Percentiles rank a stretch among this genome's conserved stretches.
Evolutionary conservation across 2,797 vertebrate species (phyloP).

Genomic region (Poecilia velifera): DNA sequence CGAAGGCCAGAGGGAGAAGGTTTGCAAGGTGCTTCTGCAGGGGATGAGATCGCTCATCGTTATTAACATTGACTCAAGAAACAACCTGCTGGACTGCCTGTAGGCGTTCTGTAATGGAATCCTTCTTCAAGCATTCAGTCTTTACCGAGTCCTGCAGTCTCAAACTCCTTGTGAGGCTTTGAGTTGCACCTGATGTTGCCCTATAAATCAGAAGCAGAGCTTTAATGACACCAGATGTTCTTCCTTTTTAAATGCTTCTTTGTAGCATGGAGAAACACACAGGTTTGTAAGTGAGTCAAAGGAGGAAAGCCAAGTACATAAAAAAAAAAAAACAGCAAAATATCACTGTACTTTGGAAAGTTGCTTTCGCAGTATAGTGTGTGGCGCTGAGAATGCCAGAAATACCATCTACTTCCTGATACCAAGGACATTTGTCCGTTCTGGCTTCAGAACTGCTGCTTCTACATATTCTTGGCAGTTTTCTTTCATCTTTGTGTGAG

Average conservation of each 20-base stretch:
- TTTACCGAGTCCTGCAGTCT: background rate
- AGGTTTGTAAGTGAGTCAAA: background rate
- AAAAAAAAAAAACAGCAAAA: background rate
- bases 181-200: background rate
- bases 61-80: background rate
- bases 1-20: background rate
- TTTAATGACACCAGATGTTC: background rate
- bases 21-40: background rate
- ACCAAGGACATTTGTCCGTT: too few species aligned
- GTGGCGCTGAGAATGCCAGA: background rate
- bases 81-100: background rate
- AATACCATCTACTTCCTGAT: background rate
- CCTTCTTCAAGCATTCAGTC: background rate
- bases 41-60: background rate
- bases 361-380: background rate
- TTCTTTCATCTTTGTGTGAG: too few species aligned
- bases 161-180: background rate
- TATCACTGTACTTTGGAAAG: background rate
- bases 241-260: background rate
- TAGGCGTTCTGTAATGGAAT: background rate
- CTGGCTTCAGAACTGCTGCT: too few species aligned
- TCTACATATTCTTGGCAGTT: too few species aligned
- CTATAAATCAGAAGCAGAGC: background rate
- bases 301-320: background rate
- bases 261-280: background rate